Base-by-base conservation (phyloP, 92 coral and sea anemone genomes). In the Heliopora coerulea region DNA sequence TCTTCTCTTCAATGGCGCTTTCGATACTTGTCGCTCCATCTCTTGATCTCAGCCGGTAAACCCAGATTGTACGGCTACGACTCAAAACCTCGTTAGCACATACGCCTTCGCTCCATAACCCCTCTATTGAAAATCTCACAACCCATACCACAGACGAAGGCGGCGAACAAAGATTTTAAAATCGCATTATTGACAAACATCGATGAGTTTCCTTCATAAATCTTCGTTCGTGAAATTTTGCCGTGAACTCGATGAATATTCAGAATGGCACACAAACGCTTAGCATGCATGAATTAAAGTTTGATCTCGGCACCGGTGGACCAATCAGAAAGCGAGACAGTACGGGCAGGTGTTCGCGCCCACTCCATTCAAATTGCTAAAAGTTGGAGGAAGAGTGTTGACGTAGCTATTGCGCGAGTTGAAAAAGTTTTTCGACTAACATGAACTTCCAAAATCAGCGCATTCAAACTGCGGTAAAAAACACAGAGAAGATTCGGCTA, bases 191-290 rank as follows among this genome's bases (percentile, higher is more conserved):
- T n/a, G 14, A 6, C 74, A 11, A 67, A 67, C 32, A n/a, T 28
- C 26, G 57, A 17, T 46, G 18, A 44, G 34, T 26, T 67, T 65
- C 56, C n/a, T 24, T 18, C 58, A 44, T 7, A 58, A 46, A 6
- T 46, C 15, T 8, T 15, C n/a, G 14, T 8, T 28, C 61, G 29
- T 56, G 30, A 23, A 54, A 70, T 70, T 52, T 54, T 70, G 28
- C 34, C 54, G 30, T 70, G 62, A 70, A 70, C 63, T 70, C 31
- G 77, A 70, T 70, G 54, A 70, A 70, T 70, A 70, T 54, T 70
- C 77, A 70, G 33, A 56, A 56, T 23, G 5, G 21, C 12, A 1
- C 40, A 42, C 62, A n/a, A 52, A 17, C 58, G 34, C 50, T 19
- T 52, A 29, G 49, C 64, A 54, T 54, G 63, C 35, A 52, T 70